Conservation (phyloP, 2,797 vertebrate genomes). For the Harpagifer antarcticus region DNA sequence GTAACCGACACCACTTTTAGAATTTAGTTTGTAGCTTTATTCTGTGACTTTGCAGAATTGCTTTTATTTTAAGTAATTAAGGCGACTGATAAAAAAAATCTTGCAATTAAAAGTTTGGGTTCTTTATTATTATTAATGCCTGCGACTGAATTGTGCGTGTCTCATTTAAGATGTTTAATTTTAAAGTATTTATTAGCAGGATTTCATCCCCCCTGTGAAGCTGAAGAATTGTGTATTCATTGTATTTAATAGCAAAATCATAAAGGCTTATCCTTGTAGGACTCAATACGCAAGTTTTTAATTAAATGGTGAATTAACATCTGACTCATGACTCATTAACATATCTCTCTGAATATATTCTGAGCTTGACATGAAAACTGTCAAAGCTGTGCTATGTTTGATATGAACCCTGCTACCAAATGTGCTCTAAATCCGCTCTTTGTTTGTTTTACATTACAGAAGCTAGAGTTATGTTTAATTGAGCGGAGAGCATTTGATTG, state of each 20-base stretch:
- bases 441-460: not conserved
- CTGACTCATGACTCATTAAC: constrained; percentile 23
- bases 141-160: constrained; percentile 1
- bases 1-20: constrained; percentile 15
- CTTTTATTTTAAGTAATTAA: constrained; percentile 18
- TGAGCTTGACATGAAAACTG: not conserved
- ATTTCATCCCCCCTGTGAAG: not conserved
- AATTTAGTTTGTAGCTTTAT: constrained; percentile 35
- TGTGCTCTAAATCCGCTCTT: not conserved
- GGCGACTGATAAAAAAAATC: constrained; percentile 17
- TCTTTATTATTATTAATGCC: not conserved
- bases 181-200: not conserved
- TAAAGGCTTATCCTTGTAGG: not conserved
- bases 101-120: constrained; percentile 38
- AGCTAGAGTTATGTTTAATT: not conserved
- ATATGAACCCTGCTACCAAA: not conserved
- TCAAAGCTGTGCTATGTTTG: not conserved
- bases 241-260: not conserved
- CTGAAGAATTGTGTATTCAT: not conserved
- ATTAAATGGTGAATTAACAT: constrained; percentile 19
- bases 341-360: not conserved
- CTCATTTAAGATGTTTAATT: not conserved
- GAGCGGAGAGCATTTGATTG: not conserved
- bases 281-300: constrained; percentile 5
- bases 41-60: constrained; percentile 40